Percentiles rank a stretch among this genome's conserved stretches.
These are phyloP conservation scores for Strigamia crassipes DNA, from an alignment of 2,888 invertebrate genomes.

Conservation along the genomic window DNA sequence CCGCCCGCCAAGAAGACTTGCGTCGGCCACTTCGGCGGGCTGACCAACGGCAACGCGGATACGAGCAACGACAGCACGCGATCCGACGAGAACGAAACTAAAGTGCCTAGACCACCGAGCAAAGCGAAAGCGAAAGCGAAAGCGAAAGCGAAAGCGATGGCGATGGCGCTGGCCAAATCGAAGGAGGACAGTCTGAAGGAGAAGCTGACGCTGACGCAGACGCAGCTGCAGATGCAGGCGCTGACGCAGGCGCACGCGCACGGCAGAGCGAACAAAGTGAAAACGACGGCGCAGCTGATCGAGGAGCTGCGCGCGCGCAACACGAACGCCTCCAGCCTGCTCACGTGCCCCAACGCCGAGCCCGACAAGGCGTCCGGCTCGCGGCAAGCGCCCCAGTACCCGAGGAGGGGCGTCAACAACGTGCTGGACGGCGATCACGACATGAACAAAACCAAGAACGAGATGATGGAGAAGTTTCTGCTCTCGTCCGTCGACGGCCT, in stretches of 20 bases:
- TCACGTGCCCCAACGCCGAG: not conserved
- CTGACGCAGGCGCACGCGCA: too few relatives aligned
- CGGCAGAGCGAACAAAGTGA: constrained; percentile 67
- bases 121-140: constrained; percentile 38
- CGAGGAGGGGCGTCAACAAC: constrained; percentile 41
- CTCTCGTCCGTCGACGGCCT: constrained; percentile 47
- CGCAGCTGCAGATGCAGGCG: too few relatives aligned
- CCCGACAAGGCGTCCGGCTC: not conserved
- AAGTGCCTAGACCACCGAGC: constrained; percentile 43
- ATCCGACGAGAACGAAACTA: constrained; percentile 44
- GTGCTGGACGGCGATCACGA: constrained; percentile 51
- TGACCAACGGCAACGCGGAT: constrained; percentile 50
- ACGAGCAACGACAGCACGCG: constrained; percentile 49
- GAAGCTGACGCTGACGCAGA: too few relatives aligned
- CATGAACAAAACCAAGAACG: constrained; percentile 58
- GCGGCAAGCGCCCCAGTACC: constrained; percentile 22
- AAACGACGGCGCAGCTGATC: constrained; percentile 79
- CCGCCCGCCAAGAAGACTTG: too few relatives aligned
- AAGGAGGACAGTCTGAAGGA: constrained; percentile 62
- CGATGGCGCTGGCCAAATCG: too few relatives aligned
- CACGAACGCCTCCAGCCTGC: constrained; percentile 48
- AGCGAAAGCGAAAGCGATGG: constrained; percentile 25
- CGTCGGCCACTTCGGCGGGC: not conserved
- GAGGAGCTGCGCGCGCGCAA: constrained; percentile 70
- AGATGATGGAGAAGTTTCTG: constrained; percentile 60